Conservation (phyloP, 2,797 vertebrate species). For the Caiman crocodilus region DNA sequence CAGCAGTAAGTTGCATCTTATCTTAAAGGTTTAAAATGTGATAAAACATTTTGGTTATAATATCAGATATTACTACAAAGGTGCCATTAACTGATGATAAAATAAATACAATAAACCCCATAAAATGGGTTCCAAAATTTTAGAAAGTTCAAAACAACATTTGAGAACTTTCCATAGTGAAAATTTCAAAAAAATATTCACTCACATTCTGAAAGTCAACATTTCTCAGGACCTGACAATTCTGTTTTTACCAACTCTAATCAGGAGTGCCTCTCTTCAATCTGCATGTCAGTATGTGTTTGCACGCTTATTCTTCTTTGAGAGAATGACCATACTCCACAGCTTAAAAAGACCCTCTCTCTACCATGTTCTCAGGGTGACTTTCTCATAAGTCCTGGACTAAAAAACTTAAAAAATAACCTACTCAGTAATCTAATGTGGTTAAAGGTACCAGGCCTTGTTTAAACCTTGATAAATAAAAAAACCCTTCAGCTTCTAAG, state of each 20-base stretch:
- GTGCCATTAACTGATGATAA: too few relatives aligned
- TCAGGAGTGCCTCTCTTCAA: not conserved
- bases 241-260: not conserved
- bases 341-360: not conserved
- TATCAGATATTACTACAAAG: too few relatives aligned
- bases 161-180: not conserved
- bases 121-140: too few relatives aligned
- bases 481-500: not conserved
- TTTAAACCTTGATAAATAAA: constrained; percentile 1
- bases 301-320: rapidly evolving
- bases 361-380: not conserved
- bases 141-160: too few relatives aligned
- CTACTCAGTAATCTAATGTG: not conserved
- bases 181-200: not conserved
- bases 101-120: too few relatives aligned
- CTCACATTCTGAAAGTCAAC: not conserved
- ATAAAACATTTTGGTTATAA: too few relatives aligned
- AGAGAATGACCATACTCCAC: not conserved
- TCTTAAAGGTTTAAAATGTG: too few relatives aligned
- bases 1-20: too few relatives aligned
- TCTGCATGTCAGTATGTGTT: not conserved
- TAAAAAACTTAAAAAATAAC: not conserved
- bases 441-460: not conserved
- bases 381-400: not conserved
- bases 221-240: not conserved